Percentiles rank a stretch among this genome's conserved stretches.
Evolutionary conservation across 2,797 vertebrate genomes (phyloP).

Genomic region (Sebastes aleutianus): DNA sequence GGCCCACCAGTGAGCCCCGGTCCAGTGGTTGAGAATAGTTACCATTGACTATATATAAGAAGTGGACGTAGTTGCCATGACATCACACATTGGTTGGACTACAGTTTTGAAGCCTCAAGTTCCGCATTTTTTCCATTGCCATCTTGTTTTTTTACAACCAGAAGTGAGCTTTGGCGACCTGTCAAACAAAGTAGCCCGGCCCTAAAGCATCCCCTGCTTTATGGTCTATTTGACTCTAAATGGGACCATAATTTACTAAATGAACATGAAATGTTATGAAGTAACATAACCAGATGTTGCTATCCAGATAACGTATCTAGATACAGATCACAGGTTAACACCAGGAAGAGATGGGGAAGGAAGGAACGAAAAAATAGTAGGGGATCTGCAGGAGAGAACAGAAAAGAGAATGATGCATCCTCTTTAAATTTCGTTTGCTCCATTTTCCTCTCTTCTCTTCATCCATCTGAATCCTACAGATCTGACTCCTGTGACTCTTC

Average conservation of each 20-base stretch:
- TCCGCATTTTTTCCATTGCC: fast-evolving
- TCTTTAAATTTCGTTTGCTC: not conserved
- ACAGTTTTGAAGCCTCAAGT: no score
- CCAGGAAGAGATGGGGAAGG: not conserved
- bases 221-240: no score
- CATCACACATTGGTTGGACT: no score
- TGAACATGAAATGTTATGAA: no score
- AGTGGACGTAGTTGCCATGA: no score
- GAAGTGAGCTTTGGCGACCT: no score
- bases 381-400: not conserved
- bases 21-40: no score
- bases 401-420: not conserved
- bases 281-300: not conserved
- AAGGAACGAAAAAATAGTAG: not conserved
- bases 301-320: not conserved
- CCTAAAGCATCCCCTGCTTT: no score
- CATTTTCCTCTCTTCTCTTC: not conserved
- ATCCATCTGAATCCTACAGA: slow-evolving; percentile 37
- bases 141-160: no score
- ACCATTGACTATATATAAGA: fast-evolving
- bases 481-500: slow-evolving; percentile 37
- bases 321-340: not conserved
- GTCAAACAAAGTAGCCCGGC: no score
- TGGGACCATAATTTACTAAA: no score
- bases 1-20: no score